These are phyloP conservation scores for Cerastis leucographa DNA, from an alignment of 2,888 invertebrate genomes.

Conservation along the genomic window DNA sequence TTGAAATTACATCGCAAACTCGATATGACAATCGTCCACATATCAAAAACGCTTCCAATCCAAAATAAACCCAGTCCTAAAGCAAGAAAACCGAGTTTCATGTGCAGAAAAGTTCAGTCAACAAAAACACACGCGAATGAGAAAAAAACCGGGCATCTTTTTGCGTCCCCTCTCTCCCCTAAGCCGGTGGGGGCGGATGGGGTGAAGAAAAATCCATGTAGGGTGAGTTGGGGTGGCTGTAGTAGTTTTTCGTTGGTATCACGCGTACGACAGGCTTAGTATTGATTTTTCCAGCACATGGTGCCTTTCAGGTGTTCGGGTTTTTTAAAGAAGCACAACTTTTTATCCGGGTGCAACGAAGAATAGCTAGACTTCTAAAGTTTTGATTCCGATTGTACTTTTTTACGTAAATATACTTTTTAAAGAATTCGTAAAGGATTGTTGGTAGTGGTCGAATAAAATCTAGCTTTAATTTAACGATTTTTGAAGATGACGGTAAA, in stretches of 20 bases:
- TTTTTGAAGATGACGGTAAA: neutral
- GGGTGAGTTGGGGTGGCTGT: conserved; percentile 76
- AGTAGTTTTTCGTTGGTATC: conserved; percentile 90
- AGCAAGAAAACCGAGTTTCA: conserved; percentile 65
- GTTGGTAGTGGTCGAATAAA: neutral
- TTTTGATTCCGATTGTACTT: conserved; percentile 1
- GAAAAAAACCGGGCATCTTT: conserved; percentile 89
- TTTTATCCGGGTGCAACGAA: conserved; percentile 2
- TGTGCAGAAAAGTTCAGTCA: conserved; percentile 73
- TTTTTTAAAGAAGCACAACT: conserved; percentile 68
- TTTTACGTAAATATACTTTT: neutral
- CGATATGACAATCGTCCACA: conserved; percentile 85
- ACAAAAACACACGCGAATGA: conserved; percentile 86
- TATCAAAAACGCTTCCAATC: conserved; percentile 67
- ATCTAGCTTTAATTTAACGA: too few relatives aligned
- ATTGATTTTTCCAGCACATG: conserved; percentile 90
- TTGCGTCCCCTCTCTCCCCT: conserved; percentile 86
- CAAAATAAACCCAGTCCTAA: conserved; percentile 63
- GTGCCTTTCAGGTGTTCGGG: conserved; percentile 82
- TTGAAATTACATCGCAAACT: conserved; percentile 62
- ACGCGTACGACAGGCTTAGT: conserved; percentile 89
- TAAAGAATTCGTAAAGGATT: neutral
- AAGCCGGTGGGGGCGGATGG: conserved; percentile 80
- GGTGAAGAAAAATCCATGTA: conserved; percentile 85
- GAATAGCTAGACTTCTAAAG: neutral